These are phyloP conservation scores for Penaeus indicus DNA, from an alignment of 1,140 invertebrate species.

Conservation along the genomic window DNA sequence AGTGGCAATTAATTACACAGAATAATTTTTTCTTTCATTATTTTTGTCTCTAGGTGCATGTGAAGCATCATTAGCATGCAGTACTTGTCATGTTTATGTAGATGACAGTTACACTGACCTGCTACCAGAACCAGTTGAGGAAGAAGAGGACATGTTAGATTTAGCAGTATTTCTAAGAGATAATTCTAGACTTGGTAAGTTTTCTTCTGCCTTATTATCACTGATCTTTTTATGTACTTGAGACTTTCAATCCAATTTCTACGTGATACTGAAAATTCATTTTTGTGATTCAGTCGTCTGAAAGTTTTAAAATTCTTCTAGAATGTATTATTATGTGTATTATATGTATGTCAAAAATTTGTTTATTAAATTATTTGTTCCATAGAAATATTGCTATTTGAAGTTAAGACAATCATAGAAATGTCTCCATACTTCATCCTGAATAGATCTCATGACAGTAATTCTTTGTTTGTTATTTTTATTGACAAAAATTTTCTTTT, in stretches of 20 bases:
- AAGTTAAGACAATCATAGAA: no score
- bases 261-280: no score
- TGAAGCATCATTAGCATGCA: slow-evolving; percentile 97
- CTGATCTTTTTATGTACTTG: neutral
- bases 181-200: slow-evolving; percentile 82
- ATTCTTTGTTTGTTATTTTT: neutral
- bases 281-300: no score
- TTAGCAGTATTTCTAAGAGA: slow-evolving; percentile 95
- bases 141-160: slow-evolving; percentile 97
- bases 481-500: slow-evolving; percentile 66
- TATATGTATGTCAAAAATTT: no score
- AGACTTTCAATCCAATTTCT: no score
- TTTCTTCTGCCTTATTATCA: neutral
- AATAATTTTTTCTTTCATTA: neutral
- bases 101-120: slow-evolving; percentile 82
- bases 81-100: slow-evolving; percentile 98
- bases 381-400: no score
- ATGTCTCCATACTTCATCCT: no score
- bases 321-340: no score
- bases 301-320: no score
- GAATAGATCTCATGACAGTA: no score
- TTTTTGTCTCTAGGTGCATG: slow-evolving; percentile 81
- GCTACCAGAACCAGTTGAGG: slow-evolving; percentile 84
- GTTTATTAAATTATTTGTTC: no score
- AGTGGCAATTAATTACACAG: no score